phyloP scores from a whole-genome alignment of 2,113 vertebrate genomes.

The Seriola aureovittata region DNA sequence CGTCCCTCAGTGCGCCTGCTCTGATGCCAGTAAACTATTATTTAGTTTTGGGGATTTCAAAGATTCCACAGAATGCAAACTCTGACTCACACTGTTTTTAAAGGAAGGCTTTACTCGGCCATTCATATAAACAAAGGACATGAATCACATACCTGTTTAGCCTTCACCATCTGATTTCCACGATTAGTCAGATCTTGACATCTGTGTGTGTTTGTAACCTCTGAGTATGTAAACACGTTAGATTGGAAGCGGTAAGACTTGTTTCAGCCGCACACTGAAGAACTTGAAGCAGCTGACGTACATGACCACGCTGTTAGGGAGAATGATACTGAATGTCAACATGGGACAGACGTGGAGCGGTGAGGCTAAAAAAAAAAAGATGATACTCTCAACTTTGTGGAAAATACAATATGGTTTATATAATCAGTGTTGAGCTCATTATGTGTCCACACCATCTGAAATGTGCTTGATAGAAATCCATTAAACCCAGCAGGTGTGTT shows the following conservation, averaged over 20 bases:
- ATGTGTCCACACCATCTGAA: neutral
- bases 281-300: neutral
- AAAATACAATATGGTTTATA: neutral
- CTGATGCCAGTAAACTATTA: neutral
- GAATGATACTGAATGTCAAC: neutral
- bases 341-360: neutral
- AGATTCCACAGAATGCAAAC: neutral
- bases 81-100: slow-evolving; percentile 12
- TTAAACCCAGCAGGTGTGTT: neutral
- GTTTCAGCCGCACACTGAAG: slow-evolving; percentile 3
- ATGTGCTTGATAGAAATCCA: neutral
- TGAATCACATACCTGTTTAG: neutral
- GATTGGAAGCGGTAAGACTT: slow-evolving; percentile 26
- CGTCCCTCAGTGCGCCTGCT: neutral
- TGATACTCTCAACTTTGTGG: neutral
- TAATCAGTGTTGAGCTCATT: neutral
- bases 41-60: neutral
- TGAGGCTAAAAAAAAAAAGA: neutral
- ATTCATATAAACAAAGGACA: slow-evolving; percentile 9
- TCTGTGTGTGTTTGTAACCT: neutral
- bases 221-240: neutral
- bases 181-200: neutral
- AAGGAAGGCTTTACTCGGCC: neutral
- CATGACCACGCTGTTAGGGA: neutral
- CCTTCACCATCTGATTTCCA: neutral